Percentiles rank a stretch among this genome's conserved stretches.
phyloP scores from a whole-genome alignment of 2,113 vertebrate species.

The Lipophrys pholis region DNA sequence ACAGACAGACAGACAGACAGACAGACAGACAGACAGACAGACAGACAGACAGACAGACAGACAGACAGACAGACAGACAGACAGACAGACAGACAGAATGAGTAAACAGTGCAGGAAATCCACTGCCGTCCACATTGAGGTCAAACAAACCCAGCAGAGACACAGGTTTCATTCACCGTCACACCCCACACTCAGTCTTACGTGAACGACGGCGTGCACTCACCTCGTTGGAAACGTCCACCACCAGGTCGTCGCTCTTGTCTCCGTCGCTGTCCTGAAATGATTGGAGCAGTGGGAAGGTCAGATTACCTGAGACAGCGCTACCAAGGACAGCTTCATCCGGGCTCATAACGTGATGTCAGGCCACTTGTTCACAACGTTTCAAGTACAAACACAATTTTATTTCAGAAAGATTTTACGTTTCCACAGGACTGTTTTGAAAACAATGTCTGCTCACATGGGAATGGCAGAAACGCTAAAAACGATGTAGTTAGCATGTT shows the following conservation, averaged over 20 bases:
- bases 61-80: slow-evolving; percentile 32
- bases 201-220: slow-evolving; percentile 65
- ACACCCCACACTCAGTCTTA: slow-evolving; percentile 64
- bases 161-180: slow-evolving; percentile 69
- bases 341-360: too few relatives aligned
- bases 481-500: too few relatives aligned
- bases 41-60: not conserved
- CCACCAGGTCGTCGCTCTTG: slow-evolving; percentile 97
- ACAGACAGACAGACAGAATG: slow-evolving; percentile 53
- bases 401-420: too few relatives aligned
- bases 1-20: slow-evolving; percentile 4
- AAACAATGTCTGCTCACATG: too few relatives aligned
- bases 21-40: slow-evolving; percentile 24
- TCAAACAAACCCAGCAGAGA: slow-evolving; percentile 76
- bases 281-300: slow-evolving; percentile 11
- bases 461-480: too few relatives aligned
- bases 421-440: too few relatives aligned
- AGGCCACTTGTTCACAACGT: too few relatives aligned
- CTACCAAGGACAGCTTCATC: too few relatives aligned
- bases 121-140: slow-evolving; percentile 74
- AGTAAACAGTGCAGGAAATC: slow-evolving; percentile 76
- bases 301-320: too few relatives aligned
- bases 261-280: slow-evolving; percentile 96
- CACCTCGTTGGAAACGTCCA: slow-evolving; percentile 97
- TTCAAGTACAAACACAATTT: too few relatives aligned